Evolutionary conservation across 92 coral and sea anemone species (phyloP).

Genomic region (Porites lobata): DNA sequence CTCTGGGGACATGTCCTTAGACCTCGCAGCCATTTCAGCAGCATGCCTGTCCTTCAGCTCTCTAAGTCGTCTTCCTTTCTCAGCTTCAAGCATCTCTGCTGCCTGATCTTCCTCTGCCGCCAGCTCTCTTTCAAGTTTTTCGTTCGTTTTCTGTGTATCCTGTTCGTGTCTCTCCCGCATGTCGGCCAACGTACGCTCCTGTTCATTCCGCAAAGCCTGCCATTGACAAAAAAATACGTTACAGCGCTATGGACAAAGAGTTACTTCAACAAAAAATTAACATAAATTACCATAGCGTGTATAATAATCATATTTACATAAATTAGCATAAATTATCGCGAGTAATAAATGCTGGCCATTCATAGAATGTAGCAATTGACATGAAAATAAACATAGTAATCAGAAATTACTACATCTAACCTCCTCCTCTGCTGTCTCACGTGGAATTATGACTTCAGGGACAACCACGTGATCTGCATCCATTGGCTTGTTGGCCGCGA

Average conservation of each 20-base stretch:
- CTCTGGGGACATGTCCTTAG: constrained; percentile 90
- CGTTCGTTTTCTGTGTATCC: constrained; percentile 80
- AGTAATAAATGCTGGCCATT: too few relatives aligned
- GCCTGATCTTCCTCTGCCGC: constrained; percentile 82
- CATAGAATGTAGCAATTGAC: too few relatives aligned
- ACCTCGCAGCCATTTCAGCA: constrained; percentile 92
- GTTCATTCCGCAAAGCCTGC: constrained; percentile 93
- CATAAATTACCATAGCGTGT: too few relatives aligned
- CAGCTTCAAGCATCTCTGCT: constrained; percentile 63
- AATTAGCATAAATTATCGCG: too few relatives aligned
- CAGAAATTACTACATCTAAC: constrained; percentile 40
- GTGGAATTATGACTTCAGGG: constrained; percentile 90
- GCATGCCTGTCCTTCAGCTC: constrained; percentile 94
- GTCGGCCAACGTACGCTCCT: constrained; percentile 88
- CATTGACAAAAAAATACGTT: not conserved
- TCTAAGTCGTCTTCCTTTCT: constrained; percentile 78
- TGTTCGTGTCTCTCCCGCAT: constrained; percentile 90
- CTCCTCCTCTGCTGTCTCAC: constrained; percentile 95
- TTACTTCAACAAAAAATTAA: not conserved
- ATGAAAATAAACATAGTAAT: not conserved
- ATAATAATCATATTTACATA: too few relatives aligned
- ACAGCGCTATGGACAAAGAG: not conserved
- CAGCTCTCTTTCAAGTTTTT: constrained; percentile 75
- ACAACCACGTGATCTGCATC: constrained; percentile 93
- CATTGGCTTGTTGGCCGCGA: constrained; percentile 87